A percentile compares a stretch with the other conserved stretches of the same genome.
These are phyloP conservation scores for Erpornis zantholeuca DNA, from an alignment of 2,113 vertebrate genomes.

Conservation along the genomic window DNA sequence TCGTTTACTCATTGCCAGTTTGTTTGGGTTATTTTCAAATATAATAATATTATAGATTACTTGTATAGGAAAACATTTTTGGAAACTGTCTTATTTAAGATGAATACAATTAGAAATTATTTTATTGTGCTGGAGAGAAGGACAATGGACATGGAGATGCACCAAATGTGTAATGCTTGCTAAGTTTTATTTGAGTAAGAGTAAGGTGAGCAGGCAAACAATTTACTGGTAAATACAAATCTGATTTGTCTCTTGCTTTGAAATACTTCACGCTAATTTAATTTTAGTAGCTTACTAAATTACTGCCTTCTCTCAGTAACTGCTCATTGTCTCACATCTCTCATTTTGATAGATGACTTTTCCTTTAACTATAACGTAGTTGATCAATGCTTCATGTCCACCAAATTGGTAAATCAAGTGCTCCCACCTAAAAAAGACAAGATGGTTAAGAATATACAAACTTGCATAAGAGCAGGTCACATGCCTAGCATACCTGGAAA, in stretches of 20 bases:
- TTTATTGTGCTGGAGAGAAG: background rate
- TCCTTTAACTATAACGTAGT: slow-evolving; percentile 89
- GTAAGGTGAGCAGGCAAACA: background rate
- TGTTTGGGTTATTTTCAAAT: background rate
- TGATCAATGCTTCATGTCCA: slow-evolving; percentile 87
- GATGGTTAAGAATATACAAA: background rate
- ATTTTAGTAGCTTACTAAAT: background rate
- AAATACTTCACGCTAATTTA: background rate
- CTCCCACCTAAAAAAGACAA: slow-evolving; percentile 87
- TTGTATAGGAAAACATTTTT: background rate
- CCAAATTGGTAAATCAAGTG: slow-evolving; percentile 97
- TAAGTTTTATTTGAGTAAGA: slow-evolving; percentile 21
- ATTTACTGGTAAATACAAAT: background rate
- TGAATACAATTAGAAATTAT: background rate
- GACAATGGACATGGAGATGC: background rate
- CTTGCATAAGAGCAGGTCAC: background rate
- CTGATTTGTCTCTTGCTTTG: background rate
- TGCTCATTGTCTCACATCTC: slow-evolving; percentile 56
- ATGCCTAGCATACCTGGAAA: background rate
- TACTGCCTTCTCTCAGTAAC: slow-evolving; percentile 9
- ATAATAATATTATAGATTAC: background rate
- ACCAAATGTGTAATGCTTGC: background rate
- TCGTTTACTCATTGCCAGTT: background rate
- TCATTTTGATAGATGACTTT: slow-evolving; percentile 83
- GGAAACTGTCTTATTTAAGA: background rate